phyloP scores from a whole-genome alignment of 2,888 invertebrate species.

The Antheraea yamamai region DNA sequence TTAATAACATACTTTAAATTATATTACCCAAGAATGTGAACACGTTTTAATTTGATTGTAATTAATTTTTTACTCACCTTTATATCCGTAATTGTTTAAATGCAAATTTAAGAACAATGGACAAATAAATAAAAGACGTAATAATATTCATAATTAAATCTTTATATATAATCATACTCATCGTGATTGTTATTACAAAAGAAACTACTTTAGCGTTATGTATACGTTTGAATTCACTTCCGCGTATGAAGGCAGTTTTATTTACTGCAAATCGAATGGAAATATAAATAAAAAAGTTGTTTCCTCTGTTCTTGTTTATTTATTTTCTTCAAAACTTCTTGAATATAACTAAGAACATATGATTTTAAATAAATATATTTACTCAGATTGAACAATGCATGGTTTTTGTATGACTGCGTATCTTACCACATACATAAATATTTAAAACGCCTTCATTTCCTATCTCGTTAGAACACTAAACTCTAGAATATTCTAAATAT shows the following conservation, averaged over 20 bases:
- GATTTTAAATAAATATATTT: too few species aligned
- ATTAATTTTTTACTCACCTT: not conserved
- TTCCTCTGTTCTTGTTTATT: not conserved
- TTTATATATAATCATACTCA: not conserved
- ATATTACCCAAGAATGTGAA: not conserved
- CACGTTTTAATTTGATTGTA: not conserved
- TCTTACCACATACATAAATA: not conserved
- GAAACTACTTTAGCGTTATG: not conserved
- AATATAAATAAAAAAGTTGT: not conserved
- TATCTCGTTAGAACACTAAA: not conserved
- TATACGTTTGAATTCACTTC: not conserved
- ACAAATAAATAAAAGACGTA: conserved; percentile 1
- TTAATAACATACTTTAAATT: not conserved
- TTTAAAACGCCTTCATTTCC: conserved; percentile 1
- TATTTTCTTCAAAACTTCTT: too few species aligned
- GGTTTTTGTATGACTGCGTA: too few species aligned
- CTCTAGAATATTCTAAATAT: not conserved
- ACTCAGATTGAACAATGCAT: too few species aligned
- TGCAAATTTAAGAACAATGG: not conserved
- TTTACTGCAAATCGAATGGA: not conserved
- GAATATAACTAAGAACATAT: too few species aligned
- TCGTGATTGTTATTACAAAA: not conserved
- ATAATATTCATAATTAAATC: not conserved
- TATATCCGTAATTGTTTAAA: not conserved
- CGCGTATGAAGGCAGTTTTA: conserved; percentile 3